Percentiles rank a stretch among this genome's conserved stretches.
Conservation (phyloP, 2,113 vertebrate genomes). For the Tonatia bakeri region DNA sequence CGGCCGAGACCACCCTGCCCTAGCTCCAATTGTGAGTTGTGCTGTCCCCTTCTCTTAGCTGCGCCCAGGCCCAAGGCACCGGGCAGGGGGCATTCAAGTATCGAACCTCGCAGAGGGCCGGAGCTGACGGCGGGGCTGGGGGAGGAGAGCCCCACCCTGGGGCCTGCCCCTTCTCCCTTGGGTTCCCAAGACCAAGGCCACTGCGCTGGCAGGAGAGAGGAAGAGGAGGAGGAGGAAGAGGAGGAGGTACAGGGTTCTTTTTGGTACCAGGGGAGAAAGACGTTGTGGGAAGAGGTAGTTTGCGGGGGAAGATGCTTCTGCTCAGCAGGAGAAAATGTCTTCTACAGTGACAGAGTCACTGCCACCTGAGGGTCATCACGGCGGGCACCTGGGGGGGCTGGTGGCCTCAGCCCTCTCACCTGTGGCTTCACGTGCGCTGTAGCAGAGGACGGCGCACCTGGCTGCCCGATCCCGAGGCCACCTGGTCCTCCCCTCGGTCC, state of each 20-base stretch:
- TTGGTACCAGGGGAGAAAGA: constrained; percentile 76
- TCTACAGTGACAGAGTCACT: constrained; percentile 58
- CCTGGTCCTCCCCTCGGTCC: not conserved
- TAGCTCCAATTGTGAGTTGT: constrained; percentile 30
- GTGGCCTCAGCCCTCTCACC: not conserved
- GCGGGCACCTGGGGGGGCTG: constrained; percentile 22
- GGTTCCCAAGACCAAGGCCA: constrained; percentile 50
- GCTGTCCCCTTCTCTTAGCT: constrained; percentile 21
- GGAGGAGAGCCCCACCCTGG: not conserved
- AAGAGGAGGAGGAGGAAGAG: constrained; percentile 25
- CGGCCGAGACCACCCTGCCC: not conserved
- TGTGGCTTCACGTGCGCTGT: not conserved
- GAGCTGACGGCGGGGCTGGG: not conserved
- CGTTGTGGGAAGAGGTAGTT: constrained; percentile 77
- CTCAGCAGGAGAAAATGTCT: constrained; percentile 73
- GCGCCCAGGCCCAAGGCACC: constrained; percentile 52
- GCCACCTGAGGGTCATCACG: constrained; percentile 66
- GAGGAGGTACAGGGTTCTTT: constrained; percentile 62
- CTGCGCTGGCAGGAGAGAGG: not conserved
- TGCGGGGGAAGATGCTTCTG: constrained; percentile 67
- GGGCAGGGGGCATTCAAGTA: constrained; percentile 64
- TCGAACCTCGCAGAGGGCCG: constrained; percentile 26
- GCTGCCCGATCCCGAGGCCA: not conserved
- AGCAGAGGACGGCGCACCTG: not conserved
- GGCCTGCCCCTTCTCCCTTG: constrained; percentile 16